Evolutionary conservation across 1,140 invertebrate species (phyloP).

Genomic region (Steinernema khuongi): DNA sequence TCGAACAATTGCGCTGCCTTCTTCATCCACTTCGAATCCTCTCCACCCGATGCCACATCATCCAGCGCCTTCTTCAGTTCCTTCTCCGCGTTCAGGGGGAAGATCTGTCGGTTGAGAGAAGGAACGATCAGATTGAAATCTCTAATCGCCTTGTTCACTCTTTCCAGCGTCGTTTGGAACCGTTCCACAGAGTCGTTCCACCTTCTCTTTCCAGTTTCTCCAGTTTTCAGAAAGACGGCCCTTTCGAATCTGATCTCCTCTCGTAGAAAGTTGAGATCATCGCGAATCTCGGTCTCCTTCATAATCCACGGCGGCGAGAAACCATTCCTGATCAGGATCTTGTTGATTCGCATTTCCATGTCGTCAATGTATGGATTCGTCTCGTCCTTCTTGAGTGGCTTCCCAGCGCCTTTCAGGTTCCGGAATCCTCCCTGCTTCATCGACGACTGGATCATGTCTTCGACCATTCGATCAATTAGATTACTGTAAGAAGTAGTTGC

Average conservation of each 20-base stretch:
- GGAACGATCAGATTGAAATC: background rate
- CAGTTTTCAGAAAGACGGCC: background rate
- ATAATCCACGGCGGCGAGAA: background rate
- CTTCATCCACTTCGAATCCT: background rate
- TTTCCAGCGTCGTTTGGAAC: background rate
- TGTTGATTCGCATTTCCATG: slow-evolving; percentile 6
- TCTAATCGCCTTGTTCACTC: background rate
- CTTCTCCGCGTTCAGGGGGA: background rate
- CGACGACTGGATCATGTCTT: slow-evolving; percentile 2
- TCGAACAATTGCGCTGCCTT: background rate
- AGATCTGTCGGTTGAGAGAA: background rate
- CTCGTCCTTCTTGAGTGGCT: background rate
- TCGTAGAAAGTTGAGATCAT: background rate
- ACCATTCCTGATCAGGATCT: background rate
- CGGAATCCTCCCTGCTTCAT: slow-evolving; percentile 5
- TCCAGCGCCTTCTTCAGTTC: background rate
- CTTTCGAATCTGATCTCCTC: background rate
- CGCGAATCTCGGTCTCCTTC: background rate
- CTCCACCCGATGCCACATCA: background rate
- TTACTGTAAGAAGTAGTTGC: background rate
- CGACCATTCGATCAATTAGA: slow-evolving; percentile 1
- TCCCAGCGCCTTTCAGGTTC: slow-evolving; percentile 5
- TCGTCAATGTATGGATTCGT: slow-evolving; percentile 8
- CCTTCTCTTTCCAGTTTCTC: background rate
- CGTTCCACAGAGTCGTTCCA: background rate